phyloP scores from a whole-genome alignment of 2,113 vertebrate species.

The Jaculus jaculus region DNA sequence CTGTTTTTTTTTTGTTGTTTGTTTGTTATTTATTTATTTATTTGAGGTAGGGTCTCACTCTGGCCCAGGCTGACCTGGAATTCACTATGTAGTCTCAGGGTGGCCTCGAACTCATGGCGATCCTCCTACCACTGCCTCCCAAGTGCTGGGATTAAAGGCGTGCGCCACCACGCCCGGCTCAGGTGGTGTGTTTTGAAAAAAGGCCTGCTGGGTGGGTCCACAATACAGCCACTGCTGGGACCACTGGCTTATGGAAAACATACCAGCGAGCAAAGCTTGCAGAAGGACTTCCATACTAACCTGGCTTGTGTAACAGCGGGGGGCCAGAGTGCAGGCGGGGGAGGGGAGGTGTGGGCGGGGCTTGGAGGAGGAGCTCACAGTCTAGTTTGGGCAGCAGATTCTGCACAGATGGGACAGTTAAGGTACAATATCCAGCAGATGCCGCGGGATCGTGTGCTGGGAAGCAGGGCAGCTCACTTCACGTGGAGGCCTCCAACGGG shows the following conservation, averaged over 20 bases:
- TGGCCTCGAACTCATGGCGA: no score
- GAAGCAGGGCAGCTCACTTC: not conserved
- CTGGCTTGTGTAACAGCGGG: not conserved
- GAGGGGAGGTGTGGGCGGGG: not conserved
- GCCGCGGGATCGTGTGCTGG: not conserved
- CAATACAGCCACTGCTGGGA: not conserved
- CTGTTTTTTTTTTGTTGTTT: no score
- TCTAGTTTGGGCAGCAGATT: slow-evolving; percentile 49
- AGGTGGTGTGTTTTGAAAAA: not conserved
- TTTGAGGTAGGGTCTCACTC: no score
- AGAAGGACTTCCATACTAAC: not conserved
- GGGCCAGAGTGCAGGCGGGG: not conserved
- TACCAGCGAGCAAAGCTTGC: not conserved
- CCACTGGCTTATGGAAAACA: not conserved
- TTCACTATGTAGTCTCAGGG: no score
- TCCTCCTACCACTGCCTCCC: no score
- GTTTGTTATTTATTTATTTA: no score
- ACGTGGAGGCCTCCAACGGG: not conserved
- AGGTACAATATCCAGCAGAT: not conserved
- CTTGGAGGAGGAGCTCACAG: slow-evolving; percentile 68
- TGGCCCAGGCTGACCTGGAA: no score
- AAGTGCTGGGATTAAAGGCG: no score
- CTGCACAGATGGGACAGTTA: slow-evolving; percentile 59
- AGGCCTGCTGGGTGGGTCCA: not conserved
- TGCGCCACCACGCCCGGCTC: no score